Evolutionary conservation across 1,140 invertebrate genomes (phyloP).

Genomic region (Zaprionus inermis): DNA sequence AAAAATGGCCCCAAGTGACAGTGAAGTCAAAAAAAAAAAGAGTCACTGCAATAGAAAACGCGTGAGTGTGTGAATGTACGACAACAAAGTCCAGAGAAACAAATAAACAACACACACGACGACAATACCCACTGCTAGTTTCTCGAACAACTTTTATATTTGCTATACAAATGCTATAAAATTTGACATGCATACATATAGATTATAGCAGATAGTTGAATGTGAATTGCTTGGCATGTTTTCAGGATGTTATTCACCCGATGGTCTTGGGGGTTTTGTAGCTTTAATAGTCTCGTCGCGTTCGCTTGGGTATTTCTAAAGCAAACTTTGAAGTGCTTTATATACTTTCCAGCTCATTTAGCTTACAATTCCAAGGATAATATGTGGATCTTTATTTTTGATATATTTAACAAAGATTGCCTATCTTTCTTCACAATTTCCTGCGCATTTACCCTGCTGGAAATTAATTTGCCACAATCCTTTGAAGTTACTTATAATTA

Average conservation of each 20-base stretch:
- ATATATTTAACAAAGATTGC: not conserved
- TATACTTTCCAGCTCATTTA: not conserved
- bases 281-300: not conserved
- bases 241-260: not conserved
- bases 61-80: not conserved
- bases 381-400: not conserved
- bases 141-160: not conserved
- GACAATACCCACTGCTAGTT: not conserved
- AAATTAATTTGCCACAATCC: conserved; percentile 68
- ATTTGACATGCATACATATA: not conserved
- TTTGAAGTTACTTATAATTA: conserved; percentile 22
- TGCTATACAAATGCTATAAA: conserved; percentile 1
- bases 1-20: conserved; percentile 71
- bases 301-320: not conserved
- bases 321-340: not conserved
- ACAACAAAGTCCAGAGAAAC: conserved; percentile 1
- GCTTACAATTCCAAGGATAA: not conserved
- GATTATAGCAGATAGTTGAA: not conserved
- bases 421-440: not conserved
- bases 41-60: conserved; percentile 4
- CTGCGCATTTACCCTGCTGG: conserved; percentile 33
- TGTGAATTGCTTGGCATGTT: not conserved
- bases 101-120: not conserved
- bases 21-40: conserved; percentile 58
- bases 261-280: not conserved